Base-by-base conservation (phyloP, 2,888 invertebrate genomes). In the Drosophila paramelanica region DNA sequence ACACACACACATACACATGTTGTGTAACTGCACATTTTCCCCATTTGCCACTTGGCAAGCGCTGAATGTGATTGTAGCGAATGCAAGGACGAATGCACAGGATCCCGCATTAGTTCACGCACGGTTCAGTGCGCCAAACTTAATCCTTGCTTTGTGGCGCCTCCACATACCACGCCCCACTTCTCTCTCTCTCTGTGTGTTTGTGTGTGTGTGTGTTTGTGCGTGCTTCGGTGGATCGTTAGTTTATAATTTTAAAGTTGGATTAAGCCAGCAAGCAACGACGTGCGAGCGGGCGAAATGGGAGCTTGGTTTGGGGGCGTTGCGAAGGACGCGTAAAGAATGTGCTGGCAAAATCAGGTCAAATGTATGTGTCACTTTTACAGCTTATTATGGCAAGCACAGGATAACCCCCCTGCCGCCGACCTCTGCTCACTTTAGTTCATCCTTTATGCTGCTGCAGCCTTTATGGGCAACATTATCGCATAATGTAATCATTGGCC, bases 181-280 rank as follows among this genome's bases (percentile, higher is more conserved):
- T 38, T 33, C 17, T 11, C 38, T 10, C 31, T 36, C 36, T 38
- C 17, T n/a, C 23, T 14, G 23, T 36, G 13, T 20, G 39, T 17
- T 6, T 45, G 17, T 51, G 20, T 41, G n/a, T 50, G 6, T 46
- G 45, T 43, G 55, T 53, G 60, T 62, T 57, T 62, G 73, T 60
- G 67, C 58, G 85, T 75, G 72, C 69, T 62, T 67, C 64, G 70
- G 47, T 67, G 77, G 59, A 89, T 88, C 89, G 89, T 89, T 89
- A 89, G 89, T 89, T 84, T 87, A 89, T 89, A 87, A 87, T 87
- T 87, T 89, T 83, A 79, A 86, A 89, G 86, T 86, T 89, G 86
- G 88, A 88, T 86, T 89, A 89, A 88, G 86, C 75, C 59, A 65
- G 70, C 72, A 56, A 62, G 51, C 64, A 55, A 49, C 61, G 46